Base-by-base conservation (phyloP, 2,797 vertebrate genomes). In the Lutjanus argentimaculatus region DNA sequence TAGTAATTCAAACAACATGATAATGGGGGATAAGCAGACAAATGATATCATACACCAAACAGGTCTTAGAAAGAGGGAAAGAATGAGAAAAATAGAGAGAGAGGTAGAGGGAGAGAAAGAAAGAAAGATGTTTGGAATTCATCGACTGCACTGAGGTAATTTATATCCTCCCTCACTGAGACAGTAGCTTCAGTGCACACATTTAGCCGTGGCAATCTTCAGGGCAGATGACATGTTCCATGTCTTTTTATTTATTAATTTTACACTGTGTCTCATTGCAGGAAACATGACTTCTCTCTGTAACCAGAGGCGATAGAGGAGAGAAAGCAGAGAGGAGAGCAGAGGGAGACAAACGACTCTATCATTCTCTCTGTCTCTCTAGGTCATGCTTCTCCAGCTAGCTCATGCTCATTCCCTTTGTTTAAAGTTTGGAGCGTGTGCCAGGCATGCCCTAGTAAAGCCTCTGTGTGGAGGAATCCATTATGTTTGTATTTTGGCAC, bases 1-100 rank as follows among this genome's bases (percentile, higher is more conserved):
- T 93, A 93, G 94, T 94, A 91, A 95, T 95, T 94, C 91, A 94
- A 92, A 92, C 91, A 91, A 93, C 91, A 85, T 88, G 86, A 95
- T 95, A 93, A 94, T 92, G 79, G 88, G 22, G 92, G 89, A 91
- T 93, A 94, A 92, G 84, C 92, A 93, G 91, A 88, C 90, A 91
- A 92, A 94, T 92, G 86, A 92, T 93, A 93, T 92, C 90, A 91
- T 82, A 77, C 88, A 86, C 82, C 88, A 92, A 89, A 89, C 90
- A 91, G 90, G 90, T 93, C 88, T 92, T 82, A 86, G 85, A 90
- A 87, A 85, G 88, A 90, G 75, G 53, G 63, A 85, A 88, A 85
- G 89, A 88, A 84, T 76, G 84, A 88, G 87, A 88, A 78, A 80
- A 78, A 92, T 74, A 72, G 73, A 80, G 43, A 77, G 53, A 70